Conservation (phyloP, 2,113 vertebrate genomes). For the Larimichthys polyactis region DNA sequence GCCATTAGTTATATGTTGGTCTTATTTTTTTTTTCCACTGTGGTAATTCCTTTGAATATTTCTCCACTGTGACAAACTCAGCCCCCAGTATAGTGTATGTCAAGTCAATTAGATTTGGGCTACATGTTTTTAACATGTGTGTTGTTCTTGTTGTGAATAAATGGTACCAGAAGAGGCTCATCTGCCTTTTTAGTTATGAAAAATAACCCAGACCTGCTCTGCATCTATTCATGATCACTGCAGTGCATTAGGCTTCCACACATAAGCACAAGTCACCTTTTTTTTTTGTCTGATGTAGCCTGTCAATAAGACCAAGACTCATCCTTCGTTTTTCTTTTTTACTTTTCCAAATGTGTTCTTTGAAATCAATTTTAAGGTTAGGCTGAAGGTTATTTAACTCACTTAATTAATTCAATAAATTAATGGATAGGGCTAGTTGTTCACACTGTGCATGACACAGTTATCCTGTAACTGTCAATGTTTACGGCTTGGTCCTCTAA, state of each 20-base stretch:
- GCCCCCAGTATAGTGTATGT: not conserved
- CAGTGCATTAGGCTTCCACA: slow-evolving; percentile 7
- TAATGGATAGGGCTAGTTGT: not conserved
- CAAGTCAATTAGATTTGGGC: slow-evolving; percentile 32
- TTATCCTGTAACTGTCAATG: too few relatives aligned
- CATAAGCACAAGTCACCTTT: not conserved
- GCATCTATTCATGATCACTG: slow-evolving; percentile 21
- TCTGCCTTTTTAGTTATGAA: slow-evolving; percentile 9
- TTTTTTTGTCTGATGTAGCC: not conserved
- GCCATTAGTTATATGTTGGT: not conserved
- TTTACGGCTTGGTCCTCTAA: too few relatives aligned
- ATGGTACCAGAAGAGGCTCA: slow-evolving; percentile 16
- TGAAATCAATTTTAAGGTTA: not conserved
- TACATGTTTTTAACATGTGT: slow-evolving; percentile 23
- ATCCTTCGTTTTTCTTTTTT: not conserved
- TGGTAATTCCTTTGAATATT: slow-evolving; percentile 22
- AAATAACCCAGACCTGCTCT: slow-evolving; percentile 24
- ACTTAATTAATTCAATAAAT: too few relatives aligned
- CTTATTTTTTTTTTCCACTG: slow-evolving; percentile 1
- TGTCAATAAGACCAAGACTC: accelerated
- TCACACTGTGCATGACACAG: too few relatives aligned
- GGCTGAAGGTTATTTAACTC: not conserved
- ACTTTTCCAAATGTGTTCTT: not conserved
- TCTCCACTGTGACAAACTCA: slow-evolving; percentile 13
- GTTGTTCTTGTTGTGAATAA: not conserved